Base-by-base conservation (phyloP, 2,113 vertebrate species). In the Maccullochella peelii region DNA sequence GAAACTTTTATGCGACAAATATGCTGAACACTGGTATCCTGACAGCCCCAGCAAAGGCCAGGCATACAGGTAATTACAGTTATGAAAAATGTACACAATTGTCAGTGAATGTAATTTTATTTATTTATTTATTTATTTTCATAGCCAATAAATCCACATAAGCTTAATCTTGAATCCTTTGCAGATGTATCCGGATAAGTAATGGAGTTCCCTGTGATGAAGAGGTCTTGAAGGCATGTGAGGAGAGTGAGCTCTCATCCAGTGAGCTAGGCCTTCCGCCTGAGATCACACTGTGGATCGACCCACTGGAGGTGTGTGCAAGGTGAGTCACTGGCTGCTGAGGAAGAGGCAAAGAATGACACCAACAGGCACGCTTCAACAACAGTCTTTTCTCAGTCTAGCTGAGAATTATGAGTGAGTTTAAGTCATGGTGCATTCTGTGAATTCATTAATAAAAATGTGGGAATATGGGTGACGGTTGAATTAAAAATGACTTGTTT, bases 11-110 rank as follows among this genome's bases (percentile, higher is more conserved):
- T 96, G 96, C 83, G 95, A 97, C 0, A 97, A 96, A 73, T 99
- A 97, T 49, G 91, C 95, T n/a, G 92, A 91, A 2, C 98, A 99
- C 86, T 99, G 98, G 98, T 97, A 99, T 82, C 94, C 93, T 0
- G 95, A 96, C 10, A 94, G 89, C 0, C 98, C 98, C 18, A 95
- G 93, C 82, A 96, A 95, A 88, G 98, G 98, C 21, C 98, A 99
- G 79, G 98, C 95, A 0, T 99, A 96, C 94, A 97, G 98, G 98
- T 99, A 93, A 58, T 23, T 27, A 40, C 23, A 4, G 14, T 2
- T 42, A 33, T 55, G 36, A 5, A 16, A 59, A 50, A 54, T 47
- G 9, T 14, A 59, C 65, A 38, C 12, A n/a, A 9, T 9, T 40
- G 30, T 54, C 27, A 33, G 3, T 33, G 33, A 33, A 33, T 33